Evolutionary conservation across 1,140 invertebrate genomes (phyloP).

Genomic region (Drosophila bipectinata): DNA sequence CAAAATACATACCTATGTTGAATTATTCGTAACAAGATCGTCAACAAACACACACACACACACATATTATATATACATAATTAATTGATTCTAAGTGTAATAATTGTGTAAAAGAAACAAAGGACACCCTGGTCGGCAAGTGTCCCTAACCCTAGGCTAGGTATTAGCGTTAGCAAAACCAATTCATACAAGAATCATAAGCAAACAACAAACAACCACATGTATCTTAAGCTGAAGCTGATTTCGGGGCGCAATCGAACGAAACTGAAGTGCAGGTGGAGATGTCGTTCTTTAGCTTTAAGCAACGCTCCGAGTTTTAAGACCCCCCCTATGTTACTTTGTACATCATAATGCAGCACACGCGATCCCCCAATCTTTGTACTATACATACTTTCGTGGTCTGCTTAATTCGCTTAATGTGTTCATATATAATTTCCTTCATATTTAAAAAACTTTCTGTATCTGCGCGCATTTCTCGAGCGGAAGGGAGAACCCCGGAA

Average conservation of each 20-base stretch:
- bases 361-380: constrained; percentile 28
- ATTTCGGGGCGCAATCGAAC: constrained; percentile 21
- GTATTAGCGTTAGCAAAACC: constrained; percentile 54
- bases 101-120: constrained; percentile 62
- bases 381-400: constrained; percentile 40
- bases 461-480: constrained; percentile 51
- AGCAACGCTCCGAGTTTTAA: constrained; percentile 58
- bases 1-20: background rate
- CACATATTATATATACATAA: constrained; percentile 17
- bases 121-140: constrained; percentile 55
- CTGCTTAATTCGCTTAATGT: constrained; percentile 50
- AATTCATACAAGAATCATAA: constrained; percentile 32
- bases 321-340: constrained; percentile 29
- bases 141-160: constrained; percentile 72
- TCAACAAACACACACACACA: background rate
- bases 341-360: background rate
- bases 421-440: constrained; percentile 69
- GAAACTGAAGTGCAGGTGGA: constrained; percentile 13
- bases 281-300: constrained; percentile 60
- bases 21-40: background rate
- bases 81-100: constrained; percentile 61
- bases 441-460: constrained; percentile 9
- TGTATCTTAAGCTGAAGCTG: constrained; percentile 33
- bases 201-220: constrained; percentile 27
- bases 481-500: constrained; percentile 8